These are phyloP conservation scores for Numida meleagris DNA, from an alignment of 2,113 vertebrate genomes.

Conservation along the genomic window DNA sequence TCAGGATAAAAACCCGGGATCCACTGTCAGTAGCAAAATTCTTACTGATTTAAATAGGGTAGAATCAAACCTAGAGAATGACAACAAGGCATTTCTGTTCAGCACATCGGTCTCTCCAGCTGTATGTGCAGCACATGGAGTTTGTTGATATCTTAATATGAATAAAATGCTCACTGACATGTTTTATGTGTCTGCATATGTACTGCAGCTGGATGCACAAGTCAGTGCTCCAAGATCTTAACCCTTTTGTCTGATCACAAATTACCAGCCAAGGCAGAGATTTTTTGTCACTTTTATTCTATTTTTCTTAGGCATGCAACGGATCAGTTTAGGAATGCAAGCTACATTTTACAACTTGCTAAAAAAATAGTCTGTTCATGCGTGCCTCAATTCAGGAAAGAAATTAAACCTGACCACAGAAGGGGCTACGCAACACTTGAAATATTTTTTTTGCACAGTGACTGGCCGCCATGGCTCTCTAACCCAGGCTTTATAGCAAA, in stretches of 20 bases:
- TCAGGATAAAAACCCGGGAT: not conserved
- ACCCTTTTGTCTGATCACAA: constrained; percentile 32
- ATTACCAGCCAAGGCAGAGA: constrained; percentile 30
- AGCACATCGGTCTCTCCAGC: not conserved
- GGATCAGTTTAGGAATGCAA: constrained; percentile 1
- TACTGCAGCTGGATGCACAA: constrained; percentile 54
- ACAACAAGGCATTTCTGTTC: not conserved
- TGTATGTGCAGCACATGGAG: constrained; percentile 35
- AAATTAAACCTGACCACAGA: not conserved
- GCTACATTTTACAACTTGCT: not conserved
- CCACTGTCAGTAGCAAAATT: constrained; percentile 32
- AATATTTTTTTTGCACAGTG: not conserved
- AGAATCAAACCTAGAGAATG: not conserved
- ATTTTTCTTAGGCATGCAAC: not conserved
- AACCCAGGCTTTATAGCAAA: not conserved
- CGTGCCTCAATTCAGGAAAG: not conserved
- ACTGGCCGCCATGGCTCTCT: not conserved
- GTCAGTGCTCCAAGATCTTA: constrained; percentile 12
- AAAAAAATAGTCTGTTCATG: not conserved
- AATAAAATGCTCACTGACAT: constrained; percentile 42
- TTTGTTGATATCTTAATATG: constrained; percentile 42
- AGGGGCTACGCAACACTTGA: not conserved
- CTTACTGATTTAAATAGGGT: not conserved
- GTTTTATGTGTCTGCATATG: constrained; percentile 48
- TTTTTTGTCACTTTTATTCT: constrained; percentile 47